Evolutionary conservation across 2,113 vertebrate species (phyloP).

Genomic region (Megaceryle maxima): DNA sequence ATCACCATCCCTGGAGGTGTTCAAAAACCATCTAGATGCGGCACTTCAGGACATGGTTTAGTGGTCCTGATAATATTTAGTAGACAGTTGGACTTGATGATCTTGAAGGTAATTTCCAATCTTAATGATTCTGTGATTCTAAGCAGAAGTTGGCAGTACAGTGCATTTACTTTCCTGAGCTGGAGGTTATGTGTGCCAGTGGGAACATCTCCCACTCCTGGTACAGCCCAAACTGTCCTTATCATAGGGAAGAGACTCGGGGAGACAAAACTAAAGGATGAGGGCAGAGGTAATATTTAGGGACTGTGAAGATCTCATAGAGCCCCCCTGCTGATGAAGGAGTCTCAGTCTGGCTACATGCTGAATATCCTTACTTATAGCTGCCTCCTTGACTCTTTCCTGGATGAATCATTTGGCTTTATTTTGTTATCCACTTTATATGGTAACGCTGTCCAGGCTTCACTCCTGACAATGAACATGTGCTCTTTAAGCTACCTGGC

Average conservation of each 20-base stretch:
- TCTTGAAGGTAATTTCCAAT: no score
- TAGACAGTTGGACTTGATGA: no score
- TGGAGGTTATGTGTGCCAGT: neutral
- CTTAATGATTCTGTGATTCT: no score
- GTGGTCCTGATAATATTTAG: no score
- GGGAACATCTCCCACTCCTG: neutral
- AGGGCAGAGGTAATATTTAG: neutral
- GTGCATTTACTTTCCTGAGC: neutral
- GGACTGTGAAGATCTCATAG: rapidly evolving
- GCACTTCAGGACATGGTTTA: no score
- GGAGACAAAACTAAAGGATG: neutral
- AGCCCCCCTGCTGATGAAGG: neutral
- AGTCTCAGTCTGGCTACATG: neutral
- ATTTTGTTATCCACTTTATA: neutral
- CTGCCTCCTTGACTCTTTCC: neutral
- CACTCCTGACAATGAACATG: neutral
- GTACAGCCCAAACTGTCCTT: neutral
- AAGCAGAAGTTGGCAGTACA: neutral
- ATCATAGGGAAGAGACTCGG: neutral
- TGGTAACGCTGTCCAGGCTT: neutral
- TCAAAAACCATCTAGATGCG: no score
- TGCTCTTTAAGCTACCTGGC: neutral
- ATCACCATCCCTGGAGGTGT: no score
- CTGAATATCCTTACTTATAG: neutral
- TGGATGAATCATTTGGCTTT: neutral